Evolutionary conservation across 2,113 vertebrate genomes (phyloP).

Genomic region (Psilopogon haemacephalus): DNA sequence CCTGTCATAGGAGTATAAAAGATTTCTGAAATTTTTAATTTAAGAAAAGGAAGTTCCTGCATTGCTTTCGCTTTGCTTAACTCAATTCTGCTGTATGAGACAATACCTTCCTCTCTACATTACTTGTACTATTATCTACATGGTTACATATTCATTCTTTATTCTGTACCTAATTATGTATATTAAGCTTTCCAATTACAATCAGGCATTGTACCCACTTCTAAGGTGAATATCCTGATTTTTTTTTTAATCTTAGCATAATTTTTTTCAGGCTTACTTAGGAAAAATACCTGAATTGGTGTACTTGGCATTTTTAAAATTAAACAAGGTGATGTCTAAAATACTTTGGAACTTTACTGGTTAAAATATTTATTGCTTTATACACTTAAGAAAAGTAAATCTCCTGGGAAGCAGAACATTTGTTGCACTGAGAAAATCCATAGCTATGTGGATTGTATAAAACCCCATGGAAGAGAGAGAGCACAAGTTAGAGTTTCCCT

Average conservation of each 20-base stretch:
- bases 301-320: not conserved
- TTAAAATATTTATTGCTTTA: slow-evolving; percentile 2
- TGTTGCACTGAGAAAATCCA: not conserved
- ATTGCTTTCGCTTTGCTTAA: not conserved
- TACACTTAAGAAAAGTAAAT: not conserved
- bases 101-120: not conserved
- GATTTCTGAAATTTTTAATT: not conserved
- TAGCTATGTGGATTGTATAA: not conserved
- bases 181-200: not conserved
- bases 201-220: not conserved
- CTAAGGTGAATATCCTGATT: not conserved
- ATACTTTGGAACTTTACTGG: not conserved
- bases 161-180: not conserved
- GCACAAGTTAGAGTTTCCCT: not conserved
- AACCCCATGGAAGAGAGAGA: not conserved
- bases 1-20: not conserved
- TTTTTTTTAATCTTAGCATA: not conserved
- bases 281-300: not conserved
- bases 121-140: not conserved
- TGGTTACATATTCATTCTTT: not conserved
- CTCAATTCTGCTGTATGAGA: not conserved
- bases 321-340: not conserved
- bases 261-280: not conserved
- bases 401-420: not conserved
- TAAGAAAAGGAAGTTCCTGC: not conserved